Evolutionary conservation across 1,140 invertebrate species (phyloP).

Genomic region (Drosophila elegans): DNA sequence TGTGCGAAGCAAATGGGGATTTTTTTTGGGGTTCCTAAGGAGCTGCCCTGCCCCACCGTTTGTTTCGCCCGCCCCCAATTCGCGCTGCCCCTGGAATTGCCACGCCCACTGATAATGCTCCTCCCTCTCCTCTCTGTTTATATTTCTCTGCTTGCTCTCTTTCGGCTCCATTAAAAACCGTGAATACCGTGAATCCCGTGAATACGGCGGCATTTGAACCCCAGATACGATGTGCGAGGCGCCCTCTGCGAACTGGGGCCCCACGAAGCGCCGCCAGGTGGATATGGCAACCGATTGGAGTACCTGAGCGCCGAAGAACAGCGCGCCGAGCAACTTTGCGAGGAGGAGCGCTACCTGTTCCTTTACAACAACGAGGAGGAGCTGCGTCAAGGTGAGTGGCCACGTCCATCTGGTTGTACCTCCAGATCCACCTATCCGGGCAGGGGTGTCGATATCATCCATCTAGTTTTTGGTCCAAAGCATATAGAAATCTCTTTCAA

Average conservation of each 20-base stretch:
- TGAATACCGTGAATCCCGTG: background rate
- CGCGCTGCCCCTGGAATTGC: constrained; percentile 3
- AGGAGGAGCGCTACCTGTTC: constrained; percentile 95
- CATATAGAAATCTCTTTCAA: no score
- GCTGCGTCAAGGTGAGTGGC: constrained; percentile 91
- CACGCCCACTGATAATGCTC: constrained; percentile 59
- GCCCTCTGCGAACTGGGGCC: constrained; percentile 91
- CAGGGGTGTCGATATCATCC: constrained; percentile 8
- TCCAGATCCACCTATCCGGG: background rate
- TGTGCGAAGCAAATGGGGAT: constrained; percentile 29
- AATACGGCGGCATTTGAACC: background rate
- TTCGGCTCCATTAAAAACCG: constrained; percentile 28
- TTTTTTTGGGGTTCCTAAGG: background rate
- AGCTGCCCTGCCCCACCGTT: background rate
- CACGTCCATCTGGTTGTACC: background rate
- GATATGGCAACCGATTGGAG: constrained; percentile 88
- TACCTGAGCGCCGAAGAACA: constrained; percentile 92
- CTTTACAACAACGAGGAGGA: constrained; percentile 94
- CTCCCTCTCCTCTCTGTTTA: constrained; percentile 54
- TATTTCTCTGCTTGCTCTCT: constrained; percentile 75
- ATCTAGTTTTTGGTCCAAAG: no score
- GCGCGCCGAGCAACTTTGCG: constrained; percentile 93
- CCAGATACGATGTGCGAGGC: constrained; percentile 97
- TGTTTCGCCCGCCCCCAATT: constrained; percentile 25
- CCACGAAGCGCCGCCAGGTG: constrained; percentile 90